phyloP scores from a whole-genome alignment of 1,140 invertebrate genomes.

The Brachionus rotundiformis region DNA sequence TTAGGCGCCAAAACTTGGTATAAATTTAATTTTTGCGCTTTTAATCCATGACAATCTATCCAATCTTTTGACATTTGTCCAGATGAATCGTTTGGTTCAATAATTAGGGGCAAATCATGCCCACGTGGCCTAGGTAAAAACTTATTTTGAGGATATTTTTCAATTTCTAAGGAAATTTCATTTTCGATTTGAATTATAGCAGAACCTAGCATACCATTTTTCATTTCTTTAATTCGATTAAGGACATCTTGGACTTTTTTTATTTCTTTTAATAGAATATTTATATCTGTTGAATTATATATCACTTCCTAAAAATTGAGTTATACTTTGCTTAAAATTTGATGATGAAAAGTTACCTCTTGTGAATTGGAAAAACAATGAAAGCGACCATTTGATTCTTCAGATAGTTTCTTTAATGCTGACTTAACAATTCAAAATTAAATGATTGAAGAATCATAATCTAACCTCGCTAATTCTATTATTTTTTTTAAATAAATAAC shows the following conservation, averaged over 20 bases:
- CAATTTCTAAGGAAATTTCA: constrained; percentile 62
- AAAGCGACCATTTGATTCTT: constrained; percentile 60
- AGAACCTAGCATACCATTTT: constrained; percentile 63
- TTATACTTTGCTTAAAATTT: not conserved
- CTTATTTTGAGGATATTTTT: constrained; percentile 61
- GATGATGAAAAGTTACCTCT: constrained; percentile 54
- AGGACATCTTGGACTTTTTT: constrained; percentile 70
- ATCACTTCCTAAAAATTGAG: constrained; percentile 59
- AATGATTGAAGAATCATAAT: too few species aligned
- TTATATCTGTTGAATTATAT: constrained; percentile 63
- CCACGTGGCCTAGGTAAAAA: constrained; percentile 63
- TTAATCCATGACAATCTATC: constrained; percentile 62
- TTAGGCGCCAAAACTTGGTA: constrained; percentile 64
- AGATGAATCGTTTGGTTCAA: constrained; percentile 59
- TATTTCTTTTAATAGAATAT: constrained; percentile 61
- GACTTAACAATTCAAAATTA: constrained; percentile 54
- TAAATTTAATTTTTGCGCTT: constrained; percentile 62
- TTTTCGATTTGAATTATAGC: constrained; percentile 63
- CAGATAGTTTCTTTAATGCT: constrained; percentile 59
- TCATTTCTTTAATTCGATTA: constrained; percentile 77
- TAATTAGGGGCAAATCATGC: constrained; percentile 61
- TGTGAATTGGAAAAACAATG: constrained; percentile 62
- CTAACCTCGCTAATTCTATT: not conserved
- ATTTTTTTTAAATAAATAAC: too few species aligned
- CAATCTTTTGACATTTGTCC: constrained; percentile 59